These are phyloP conservation scores for Aelia acuminata DNA, from an alignment of 2,888 invertebrate species.

Conservation along the genomic window DNA sequence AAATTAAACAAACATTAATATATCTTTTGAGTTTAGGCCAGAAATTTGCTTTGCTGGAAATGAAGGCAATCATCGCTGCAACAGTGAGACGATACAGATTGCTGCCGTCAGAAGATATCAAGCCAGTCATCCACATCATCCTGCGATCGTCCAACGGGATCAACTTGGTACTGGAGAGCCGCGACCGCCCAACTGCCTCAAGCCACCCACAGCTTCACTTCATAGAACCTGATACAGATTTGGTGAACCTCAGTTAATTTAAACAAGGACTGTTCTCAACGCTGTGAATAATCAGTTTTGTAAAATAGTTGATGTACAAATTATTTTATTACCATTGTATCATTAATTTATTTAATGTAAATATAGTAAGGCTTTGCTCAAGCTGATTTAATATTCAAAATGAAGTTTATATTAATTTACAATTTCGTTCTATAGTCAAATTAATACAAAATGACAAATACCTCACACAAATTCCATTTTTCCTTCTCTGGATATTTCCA, in stretches of 20 bases:
- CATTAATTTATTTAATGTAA: neutral
- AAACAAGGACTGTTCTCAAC: neutral
- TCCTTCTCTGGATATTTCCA: too few relatives aligned
- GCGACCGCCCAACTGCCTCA: neutral
- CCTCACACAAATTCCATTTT: too few relatives aligned
- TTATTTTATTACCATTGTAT: neutral
- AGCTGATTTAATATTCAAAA: neutral
- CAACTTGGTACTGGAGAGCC: conserved; percentile 5
- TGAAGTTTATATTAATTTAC: too few relatives aligned
- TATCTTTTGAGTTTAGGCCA: conserved; percentile 45
- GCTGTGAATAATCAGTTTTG: neutral
- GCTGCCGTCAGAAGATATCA: conserved; percentile 21
- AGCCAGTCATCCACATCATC: conserved; percentile 50
- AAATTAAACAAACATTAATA: too few relatives aligned
- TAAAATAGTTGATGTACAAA: conserved; percentile 21
- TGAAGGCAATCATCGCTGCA: conserved; percentile 55
- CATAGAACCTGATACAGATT: neutral
- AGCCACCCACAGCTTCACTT: neutral
- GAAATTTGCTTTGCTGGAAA: conserved; percentile 57
- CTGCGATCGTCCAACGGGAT: conserved; percentile 54
- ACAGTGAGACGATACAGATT: conserved; percentile 36
- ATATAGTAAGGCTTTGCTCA: neutral
- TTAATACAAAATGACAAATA: too few relatives aligned
- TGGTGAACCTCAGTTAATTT: neutral
- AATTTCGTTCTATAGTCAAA: too few relatives aligned